Percentiles rank a stretch among this genome's conserved stretches.
Conservation (phyloP, 2,888 invertebrate species). For the Drosophila cyrtoloma region DNA sequence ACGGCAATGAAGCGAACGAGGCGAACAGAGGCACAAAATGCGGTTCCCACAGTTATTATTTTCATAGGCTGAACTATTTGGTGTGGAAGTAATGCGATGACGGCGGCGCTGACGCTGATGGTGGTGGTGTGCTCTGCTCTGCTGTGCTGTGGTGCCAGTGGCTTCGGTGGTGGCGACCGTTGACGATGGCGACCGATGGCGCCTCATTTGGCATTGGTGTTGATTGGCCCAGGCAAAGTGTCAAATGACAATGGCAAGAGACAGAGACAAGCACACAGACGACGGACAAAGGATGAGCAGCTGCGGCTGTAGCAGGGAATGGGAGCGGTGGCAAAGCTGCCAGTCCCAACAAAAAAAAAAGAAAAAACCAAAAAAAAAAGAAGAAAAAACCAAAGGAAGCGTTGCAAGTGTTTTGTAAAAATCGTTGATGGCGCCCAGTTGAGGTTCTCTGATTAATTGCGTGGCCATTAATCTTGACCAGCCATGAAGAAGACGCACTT, state of each 20-base stretch:
- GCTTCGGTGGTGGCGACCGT: conserved; percentile 7
- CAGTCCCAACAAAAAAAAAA: background rate
- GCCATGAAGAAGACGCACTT: conserved; percentile 46
- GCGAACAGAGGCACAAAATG: conserved; percentile 50
- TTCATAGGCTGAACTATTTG: conserved; percentile 77
- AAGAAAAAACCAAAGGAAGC: conserved; percentile 45
- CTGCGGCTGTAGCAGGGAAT: background rate
- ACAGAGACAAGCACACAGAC: conserved; percentile 30
- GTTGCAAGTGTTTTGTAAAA: conserved; percentile 60
- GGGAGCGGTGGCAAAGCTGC: background rate
- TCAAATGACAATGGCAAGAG: conserved; percentile 69
- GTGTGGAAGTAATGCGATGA: conserved; percentile 72
- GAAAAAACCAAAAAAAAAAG: background rate
- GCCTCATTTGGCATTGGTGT: conserved; percentile 68
- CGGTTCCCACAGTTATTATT: conserved; percentile 83
- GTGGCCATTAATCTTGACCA: conserved; percentile 83
- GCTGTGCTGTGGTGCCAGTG: conserved; percentile 1
- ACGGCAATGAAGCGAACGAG: conserved; percentile 75
- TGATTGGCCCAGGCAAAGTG: conserved; percentile 74
- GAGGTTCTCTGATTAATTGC: conserved; percentile 82
- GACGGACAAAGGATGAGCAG: conserved; percentile 12
- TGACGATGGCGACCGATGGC: conserved; percentile 61
- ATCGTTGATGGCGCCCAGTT: conserved; percentile 73
- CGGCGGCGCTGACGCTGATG: conserved; percentile 30
- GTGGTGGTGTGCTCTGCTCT: background rate